Base-by-base conservation (phyloP, 1,140 invertebrate species). In the Pomacea maculata region DNA sequence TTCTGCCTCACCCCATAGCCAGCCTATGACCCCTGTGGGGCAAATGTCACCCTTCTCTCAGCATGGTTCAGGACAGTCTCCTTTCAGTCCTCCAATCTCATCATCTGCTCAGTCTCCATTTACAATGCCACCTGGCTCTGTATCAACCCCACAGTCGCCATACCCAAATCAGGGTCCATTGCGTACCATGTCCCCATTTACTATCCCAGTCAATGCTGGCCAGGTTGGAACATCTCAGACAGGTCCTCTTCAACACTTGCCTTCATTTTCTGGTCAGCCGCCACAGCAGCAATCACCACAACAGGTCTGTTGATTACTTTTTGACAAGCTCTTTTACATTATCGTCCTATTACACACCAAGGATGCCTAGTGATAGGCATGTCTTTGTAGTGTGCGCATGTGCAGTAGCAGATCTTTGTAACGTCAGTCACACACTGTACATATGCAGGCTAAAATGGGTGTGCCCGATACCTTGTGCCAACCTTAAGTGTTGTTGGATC, bases 41-140 rank as follows among this genome's bases (percentile, higher is more conserved):
- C 86, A 87, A 71, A 81, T 84, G 65, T 88, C 87, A 61, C 88
- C 88, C 17, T 88, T 88, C 81, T 87, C 88, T 45, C 84, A 86
- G 73, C 78, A 83, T 25, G 79, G 80, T 14, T 82, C 83, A 55
- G 83, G 78, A 25, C 85, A 86, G 61, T 83, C 86, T 7, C 86
- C 86, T 21, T 87, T 85, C 75, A 87, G 83, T 78, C 84, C 83
- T 55, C 81, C 85, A 15, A 71, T 84, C 21, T 80, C 87, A 19
- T 86, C 89, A 17, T 82, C 75, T 52, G 75, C 70, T 9, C 83
- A 82, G 65, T 77, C 83, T 45, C 78, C 76, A 54, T 85, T 76
- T 25, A 79, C 78, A 17, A 55, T 68, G 21, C 21, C 71, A 17
- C 63, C 67, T 21, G 75, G 76, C 67, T 54, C 78, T 15, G 77